Conservation (phyloP, 2,113 vertebrate genomes). For the Dicrurus megarhynchus region DNA sequence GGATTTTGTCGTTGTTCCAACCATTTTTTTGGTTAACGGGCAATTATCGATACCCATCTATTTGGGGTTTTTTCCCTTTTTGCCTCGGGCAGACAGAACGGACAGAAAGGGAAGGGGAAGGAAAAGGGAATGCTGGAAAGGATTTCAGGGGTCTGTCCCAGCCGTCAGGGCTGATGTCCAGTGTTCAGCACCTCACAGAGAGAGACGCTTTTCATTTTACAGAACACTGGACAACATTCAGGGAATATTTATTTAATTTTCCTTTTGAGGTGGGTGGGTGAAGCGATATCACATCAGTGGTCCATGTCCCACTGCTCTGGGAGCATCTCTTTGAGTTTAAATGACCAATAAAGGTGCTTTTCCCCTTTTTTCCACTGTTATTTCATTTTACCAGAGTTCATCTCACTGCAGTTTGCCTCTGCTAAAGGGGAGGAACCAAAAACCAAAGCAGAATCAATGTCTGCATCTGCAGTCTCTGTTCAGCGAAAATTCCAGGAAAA, state of each 20-base stretch:
- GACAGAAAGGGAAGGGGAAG: background rate
- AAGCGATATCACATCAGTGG: background rate
- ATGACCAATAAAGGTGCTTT: background rate
- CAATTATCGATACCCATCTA: rapidly evolving
- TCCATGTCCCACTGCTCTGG: background rate
- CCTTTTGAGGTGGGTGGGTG: background rate
- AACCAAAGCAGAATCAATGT: background rate
- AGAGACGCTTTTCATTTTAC: background rate
- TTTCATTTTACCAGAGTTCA: background rate
- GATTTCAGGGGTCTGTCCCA: background rate
- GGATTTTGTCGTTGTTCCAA: background rate
- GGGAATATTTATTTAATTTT: background rate
- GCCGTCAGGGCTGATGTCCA: background rate
- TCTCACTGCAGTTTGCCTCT: background rate
- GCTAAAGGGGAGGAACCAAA: background rate
- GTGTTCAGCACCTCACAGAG: background rate
- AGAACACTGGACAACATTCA: background rate
- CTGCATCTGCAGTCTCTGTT: background rate
- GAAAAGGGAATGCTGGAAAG: background rate
- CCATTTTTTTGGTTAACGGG: background rate
- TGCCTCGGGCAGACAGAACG: background rate
- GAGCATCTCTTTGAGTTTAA: background rate
- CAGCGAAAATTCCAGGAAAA: background rate
- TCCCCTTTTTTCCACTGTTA: background rate
- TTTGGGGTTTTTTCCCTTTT: background rate